A percentile compares a stretch with the other conserved stretches of the same genome.
These are phyloP conservation scores for Pteria penguin DNA, from an alignment of 2,888 invertebrate genomes.

Conservation along the genomic window DNA sequence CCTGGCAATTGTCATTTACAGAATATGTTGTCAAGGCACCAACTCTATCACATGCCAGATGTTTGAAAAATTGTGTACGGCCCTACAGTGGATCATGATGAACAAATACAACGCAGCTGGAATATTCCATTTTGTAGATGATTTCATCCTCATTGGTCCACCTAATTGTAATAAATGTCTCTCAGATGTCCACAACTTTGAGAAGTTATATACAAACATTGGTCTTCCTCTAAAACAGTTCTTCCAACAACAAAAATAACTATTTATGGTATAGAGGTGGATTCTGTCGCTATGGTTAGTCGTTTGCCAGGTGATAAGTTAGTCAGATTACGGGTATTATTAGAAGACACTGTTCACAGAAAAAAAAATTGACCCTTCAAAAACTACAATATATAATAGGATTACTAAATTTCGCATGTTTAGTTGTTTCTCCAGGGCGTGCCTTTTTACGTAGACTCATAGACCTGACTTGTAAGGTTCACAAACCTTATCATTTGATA, in stretches of 20 bases:
- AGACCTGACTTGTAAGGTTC: not conserved
- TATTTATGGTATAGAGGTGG: constrained; percentile 13
- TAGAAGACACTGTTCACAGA: not conserved
- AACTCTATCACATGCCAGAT: constrained; percentile 10
- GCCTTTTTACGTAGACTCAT: constrained; percentile 9
- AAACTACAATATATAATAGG: constrained; percentile 20
- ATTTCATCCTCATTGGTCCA: constrained; percentile 20
- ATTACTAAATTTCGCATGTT: constrained; percentile 21
- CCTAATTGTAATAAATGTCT: not conserved
- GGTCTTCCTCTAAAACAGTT: constrained; percentile 7
- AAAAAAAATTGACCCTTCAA: constrained; percentile 6
- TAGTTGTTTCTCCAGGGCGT: constrained; percentile 1
- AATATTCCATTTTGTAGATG: constrained; percentile 14
- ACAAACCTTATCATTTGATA: not conserved
- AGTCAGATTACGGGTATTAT: not conserved
- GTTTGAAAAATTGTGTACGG: constrained; percentile 3
- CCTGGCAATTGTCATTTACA: no score
- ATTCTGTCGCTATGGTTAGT: constrained; percentile 14
- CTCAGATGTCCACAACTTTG: constrained; percentile 7
- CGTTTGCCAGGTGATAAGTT: constrained; percentile 17
- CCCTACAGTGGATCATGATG: constrained; percentile 9
- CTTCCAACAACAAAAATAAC: not conserved
- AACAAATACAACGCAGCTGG: constrained; percentile 1
- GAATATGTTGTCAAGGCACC: no score
- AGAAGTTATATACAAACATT: not conserved